These are phyloP conservation scores for Ruditapes philippinarum DNA, from an alignment of 1,140 invertebrate genomes.

Conservation along the genomic window DNA sequence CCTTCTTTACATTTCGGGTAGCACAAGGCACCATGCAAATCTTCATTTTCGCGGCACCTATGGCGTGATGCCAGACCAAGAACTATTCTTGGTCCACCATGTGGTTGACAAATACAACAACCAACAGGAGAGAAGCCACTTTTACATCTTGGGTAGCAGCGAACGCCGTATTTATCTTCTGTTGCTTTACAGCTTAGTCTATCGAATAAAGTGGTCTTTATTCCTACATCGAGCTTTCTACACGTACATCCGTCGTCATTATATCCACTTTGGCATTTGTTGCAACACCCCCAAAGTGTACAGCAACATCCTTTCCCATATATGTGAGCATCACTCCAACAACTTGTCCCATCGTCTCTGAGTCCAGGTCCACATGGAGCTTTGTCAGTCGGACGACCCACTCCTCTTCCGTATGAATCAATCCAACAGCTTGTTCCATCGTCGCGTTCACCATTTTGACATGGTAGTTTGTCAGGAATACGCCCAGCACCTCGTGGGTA, in stretches of 20 bases:
- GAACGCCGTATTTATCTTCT: no score
- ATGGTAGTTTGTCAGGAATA: neutral
- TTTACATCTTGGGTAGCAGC: no score
- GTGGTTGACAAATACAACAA: neutral
- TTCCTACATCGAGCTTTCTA: no score
- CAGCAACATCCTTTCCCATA: neutral
- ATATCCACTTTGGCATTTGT: no score
- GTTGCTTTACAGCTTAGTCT: no score
- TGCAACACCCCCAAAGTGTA: neutral
- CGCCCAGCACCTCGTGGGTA: no score
- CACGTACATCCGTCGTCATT: no score
- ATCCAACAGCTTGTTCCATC: neutral
- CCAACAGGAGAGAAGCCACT: no score
- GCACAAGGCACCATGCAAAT: neutral
- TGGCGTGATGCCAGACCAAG: neutral
- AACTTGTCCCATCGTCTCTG: neutral
- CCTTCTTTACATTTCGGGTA: neutral
- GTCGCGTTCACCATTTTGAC: neutral
- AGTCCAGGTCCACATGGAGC: neutral
- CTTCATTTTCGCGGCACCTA: neutral
- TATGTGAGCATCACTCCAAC: neutral
- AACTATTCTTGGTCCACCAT: neutral
- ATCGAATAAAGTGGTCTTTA: no score
- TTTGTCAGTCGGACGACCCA: neutral
- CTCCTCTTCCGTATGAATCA: neutral